These are phyloP conservation scores for Sebastiscus tertius DNA, from an alignment of 2,797 vertebrate genomes.

Conservation along the genomic window DNA sequence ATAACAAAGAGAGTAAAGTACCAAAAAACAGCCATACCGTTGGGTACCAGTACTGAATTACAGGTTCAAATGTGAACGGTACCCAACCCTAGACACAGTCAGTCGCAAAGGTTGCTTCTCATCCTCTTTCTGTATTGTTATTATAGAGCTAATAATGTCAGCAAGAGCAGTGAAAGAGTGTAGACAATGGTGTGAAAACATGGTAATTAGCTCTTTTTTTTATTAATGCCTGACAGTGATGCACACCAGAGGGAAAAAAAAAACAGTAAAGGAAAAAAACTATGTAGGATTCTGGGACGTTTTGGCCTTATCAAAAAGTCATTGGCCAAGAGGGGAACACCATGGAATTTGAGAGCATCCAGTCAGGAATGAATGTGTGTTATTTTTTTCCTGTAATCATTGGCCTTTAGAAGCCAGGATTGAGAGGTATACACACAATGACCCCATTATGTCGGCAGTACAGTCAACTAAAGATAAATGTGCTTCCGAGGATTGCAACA, in stretches of 20 bases:
- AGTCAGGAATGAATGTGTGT: slow-evolving; percentile 21
- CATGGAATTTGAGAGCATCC: slow-evolving; percentile 16
- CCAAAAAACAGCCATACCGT: not conserved
- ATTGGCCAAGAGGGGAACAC: not conserved
- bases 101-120: not conserved
- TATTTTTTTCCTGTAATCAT: slow-evolving; percentile 42
- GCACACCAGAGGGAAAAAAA: not conserved
- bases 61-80: not conserved
- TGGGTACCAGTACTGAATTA: too few species aligned
- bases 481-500: slow-evolving; percentile 57
- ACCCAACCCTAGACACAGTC: not conserved
- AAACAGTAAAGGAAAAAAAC: not conserved
- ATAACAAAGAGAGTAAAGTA: too few species aligned
- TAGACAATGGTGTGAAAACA: slow-evolving; percentile 10
- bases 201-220: not conserved
- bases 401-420: slow-evolving; percentile 51
- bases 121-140: not conserved
- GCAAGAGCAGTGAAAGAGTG: not conserved
- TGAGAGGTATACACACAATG: slow-evolving; percentile 64
- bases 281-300: not conserved
- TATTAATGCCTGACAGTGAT: not conserved
- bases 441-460: slow-evolving; percentile 75
- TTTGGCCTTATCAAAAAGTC: not conserved
- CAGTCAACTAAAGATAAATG: slow-evolving; percentile 63
- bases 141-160: slow-evolving; percentile 9